Conservation (phyloP, 1,140 invertebrate genomes). For the Cydia amplana region DNA sequence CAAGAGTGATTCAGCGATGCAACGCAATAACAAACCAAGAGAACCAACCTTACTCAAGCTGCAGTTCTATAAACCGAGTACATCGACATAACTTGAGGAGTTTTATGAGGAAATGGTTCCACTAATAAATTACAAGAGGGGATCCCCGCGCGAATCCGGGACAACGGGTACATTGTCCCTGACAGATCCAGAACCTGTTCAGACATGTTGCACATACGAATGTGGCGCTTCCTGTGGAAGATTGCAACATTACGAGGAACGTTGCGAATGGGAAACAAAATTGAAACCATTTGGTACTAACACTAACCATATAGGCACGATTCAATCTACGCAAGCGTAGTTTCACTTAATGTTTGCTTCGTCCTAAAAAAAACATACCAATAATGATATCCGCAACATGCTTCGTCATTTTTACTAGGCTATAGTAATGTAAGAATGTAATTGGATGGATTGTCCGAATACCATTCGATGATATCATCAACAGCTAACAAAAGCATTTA, state of each 20-base stretch:
- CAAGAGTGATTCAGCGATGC: too few relatives aligned
- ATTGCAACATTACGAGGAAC: constrained; percentile 10
- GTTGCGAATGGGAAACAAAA: not conserved
- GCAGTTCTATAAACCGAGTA: constrained; percentile 20
- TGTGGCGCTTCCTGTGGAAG: not conserved
- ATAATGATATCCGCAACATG: too few relatives aligned
- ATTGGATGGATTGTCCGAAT: too few relatives aligned
- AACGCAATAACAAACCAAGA: not conserved
- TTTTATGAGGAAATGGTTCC: constrained; percentile 41
- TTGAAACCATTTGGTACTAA: not conserved
- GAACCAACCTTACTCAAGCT: constrained; percentile 13
- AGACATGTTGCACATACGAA: constrained; percentile 20
- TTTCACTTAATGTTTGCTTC: too few relatives aligned
- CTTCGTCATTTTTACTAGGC: not conserved
- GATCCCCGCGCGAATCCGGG: constrained; percentile 10
- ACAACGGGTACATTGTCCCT: not conserved
- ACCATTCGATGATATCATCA: too few relatives aligned
- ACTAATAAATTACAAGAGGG: constrained; percentile 36
- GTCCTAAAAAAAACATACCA: not conserved
- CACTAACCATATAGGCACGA: too few relatives aligned
- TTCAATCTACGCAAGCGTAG: too few relatives aligned
- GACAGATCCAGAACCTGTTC: constrained; percentile 8
- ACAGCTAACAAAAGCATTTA: too few relatives aligned
- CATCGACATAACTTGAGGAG: constrained; percentile 21
- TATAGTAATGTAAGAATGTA: not conserved